These are phyloP conservation scores for Clepsis dumicolana DNA, from an alignment of 2,888 invertebrate genomes.

Conservation along the genomic window DNA sequence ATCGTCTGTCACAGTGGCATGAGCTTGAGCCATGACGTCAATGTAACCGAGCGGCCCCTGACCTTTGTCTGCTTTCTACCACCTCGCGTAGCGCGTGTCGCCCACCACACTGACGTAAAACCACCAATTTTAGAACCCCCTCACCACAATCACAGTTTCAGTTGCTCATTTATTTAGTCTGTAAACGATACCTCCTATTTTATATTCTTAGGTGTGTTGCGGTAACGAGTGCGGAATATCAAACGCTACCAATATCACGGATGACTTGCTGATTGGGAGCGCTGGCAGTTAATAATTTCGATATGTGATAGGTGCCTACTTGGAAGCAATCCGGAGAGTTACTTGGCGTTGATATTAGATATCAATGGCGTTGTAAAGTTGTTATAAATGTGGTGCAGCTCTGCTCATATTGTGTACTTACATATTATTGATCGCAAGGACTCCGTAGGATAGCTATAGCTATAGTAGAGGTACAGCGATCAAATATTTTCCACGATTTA, in stretches of 20 bases:
- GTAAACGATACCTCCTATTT: slow-evolving; percentile 14
- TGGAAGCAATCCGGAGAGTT: not conserved
- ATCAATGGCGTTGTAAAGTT: not conserved
- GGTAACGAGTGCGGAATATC: slow-evolving; percentile 28
- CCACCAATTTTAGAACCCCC: slow-evolving; percentile 38
- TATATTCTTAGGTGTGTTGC: not conserved
- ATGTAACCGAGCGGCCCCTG: slow-evolving; percentile 44
- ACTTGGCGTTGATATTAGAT: not conserved
- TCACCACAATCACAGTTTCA: slow-evolving; percentile 23
- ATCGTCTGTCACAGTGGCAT: slow-evolving; percentile 35
- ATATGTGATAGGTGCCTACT: not conserved
- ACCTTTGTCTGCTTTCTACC: slow-evolving; percentile 46
- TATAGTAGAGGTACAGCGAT: no score
- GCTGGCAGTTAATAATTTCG: slow-evolving; percentile 23
- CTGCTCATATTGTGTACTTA: no score
- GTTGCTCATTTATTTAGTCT: slow-evolving; percentile 27
- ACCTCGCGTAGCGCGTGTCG: slow-evolving; percentile 24
- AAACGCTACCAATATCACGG: slow-evolving; percentile 35
- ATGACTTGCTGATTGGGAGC: slow-evolving; percentile 36
- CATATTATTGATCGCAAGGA: no score
- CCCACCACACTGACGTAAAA: slow-evolving; percentile 33
- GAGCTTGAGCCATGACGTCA: slow-evolving; percentile 39
- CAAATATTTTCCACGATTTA: no score
- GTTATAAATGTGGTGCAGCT: not conserved
- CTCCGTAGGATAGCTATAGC: no score